A percentile compares a stretch with the other conserved stretches of the same genome.
phyloP scores from a whole-genome alignment of 1,140 invertebrate genomes.

The Microplitis demolitor region DNA sequence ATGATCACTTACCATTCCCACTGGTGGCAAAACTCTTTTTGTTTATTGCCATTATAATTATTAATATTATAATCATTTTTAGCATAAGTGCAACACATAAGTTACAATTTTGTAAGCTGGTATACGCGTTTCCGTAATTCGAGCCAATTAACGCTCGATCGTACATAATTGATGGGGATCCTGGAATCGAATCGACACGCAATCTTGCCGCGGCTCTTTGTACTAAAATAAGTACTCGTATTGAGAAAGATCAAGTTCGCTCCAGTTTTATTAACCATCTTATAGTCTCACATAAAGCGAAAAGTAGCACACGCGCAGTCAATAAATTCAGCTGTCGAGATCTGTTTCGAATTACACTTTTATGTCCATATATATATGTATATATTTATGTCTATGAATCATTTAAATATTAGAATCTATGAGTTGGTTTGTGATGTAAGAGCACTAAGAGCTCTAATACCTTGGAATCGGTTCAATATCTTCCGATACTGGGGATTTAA shows the following conservation, averaged over 20 bases:
- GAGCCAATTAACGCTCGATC: conserved; percentile 35
- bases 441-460: no score
- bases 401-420: no score
- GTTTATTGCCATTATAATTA: background rate
- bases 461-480: no score
- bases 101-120: conserved; percentile 24
- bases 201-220: background rate
- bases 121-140: conserved; percentile 39
- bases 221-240: background rate
- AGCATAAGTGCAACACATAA: conserved; percentile 27
- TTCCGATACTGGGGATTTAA: no score
- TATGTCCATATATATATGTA: no score
- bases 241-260: conserved; percentile 8
- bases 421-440: no score
- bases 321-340: no score
- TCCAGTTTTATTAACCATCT: background rate
- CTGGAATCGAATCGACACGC: conserved; percentile 25
- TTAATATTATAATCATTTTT: background rate
- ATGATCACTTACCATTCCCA: background rate
- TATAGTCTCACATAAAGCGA: background rate
- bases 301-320: no score
- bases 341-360: no score
- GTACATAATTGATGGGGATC: conserved; percentile 30
- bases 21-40: background rate
- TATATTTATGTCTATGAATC: no score